These are phyloP conservation scores for Listronotus oregonensis DNA, from an alignment of 1,140 invertebrate genomes.

Conservation along the genomic window DNA sequence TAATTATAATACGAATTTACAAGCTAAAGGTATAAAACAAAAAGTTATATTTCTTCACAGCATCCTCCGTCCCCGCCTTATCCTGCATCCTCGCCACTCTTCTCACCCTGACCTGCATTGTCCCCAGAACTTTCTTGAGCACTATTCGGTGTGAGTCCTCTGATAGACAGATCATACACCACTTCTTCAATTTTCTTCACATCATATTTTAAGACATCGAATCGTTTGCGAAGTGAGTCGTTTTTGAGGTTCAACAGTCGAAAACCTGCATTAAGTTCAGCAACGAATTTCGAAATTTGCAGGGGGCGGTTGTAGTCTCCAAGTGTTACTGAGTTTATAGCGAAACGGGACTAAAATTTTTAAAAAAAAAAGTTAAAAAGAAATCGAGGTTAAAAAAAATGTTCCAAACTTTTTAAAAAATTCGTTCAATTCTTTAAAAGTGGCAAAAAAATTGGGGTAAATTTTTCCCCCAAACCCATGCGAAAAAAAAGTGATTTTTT, in stretches of 20 bases:
- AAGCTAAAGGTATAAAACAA: too few species aligned
- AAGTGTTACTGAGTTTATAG: conserved; percentile 86
- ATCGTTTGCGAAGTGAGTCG: conserved; percentile 83
- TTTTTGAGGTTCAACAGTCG: conserved; percentile 89
- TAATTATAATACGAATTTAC: too few species aligned
- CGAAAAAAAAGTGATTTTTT: too few species aligned
- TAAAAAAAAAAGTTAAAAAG: too few species aligned
- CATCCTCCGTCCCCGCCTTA: background rate
- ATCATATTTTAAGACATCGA: conserved; percentile 91
- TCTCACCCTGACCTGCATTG: too few species aligned
- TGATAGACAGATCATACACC: conserved; percentile 89
- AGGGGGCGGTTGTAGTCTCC: conserved; percentile 81
- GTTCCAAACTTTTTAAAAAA: too few species aligned
- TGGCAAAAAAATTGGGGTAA: too few species aligned
- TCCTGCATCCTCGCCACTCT: background rate
- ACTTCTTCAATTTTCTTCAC: conserved; percentile 95
- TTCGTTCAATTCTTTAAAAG: too few species aligned
- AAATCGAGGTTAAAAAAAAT: too few species aligned
- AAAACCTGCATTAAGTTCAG: conserved; percentile 87
- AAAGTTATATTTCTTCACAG: too few species aligned
- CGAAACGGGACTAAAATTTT: conserved; percentile 75
- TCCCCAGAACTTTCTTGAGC: too few species aligned
- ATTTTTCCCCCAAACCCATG: too few species aligned
- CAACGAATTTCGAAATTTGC: conserved; percentile 84
- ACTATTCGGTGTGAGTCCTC: conserved; percentile 66